Percentiles rank a stretch among this genome's conserved stretches.
Evolutionary conservation across 2,797 vertebrate species (phyloP).

Genomic region (Syngnathus acus): DNA sequence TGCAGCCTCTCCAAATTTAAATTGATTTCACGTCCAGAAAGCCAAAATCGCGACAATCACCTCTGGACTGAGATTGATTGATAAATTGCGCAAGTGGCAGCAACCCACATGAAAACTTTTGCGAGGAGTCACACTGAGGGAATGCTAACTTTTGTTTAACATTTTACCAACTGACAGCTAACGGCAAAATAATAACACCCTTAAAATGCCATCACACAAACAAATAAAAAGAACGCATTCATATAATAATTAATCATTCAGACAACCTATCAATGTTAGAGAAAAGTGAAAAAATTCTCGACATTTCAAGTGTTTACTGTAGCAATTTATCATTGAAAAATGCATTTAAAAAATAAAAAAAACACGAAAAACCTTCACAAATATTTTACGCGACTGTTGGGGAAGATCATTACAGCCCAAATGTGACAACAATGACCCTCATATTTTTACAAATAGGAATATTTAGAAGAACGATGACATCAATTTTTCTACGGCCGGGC

Average conservation of each 20-base stretch:
- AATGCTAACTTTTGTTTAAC: background rate
- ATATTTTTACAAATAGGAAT: background rate
- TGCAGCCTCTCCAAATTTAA: background rate
- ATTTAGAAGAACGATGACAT: background rate
- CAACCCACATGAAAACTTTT: background rate
- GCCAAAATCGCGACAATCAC: background rate
- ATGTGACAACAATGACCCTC: background rate
- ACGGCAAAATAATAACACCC: too few species aligned
- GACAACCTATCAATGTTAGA: too few species aligned
- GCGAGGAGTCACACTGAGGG: background rate
- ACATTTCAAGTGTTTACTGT: too few species aligned
- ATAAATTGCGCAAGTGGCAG: background rate
- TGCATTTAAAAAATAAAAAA: too few species aligned
- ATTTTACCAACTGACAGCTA: too few species aligned
- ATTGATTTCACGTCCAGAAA: background rate
- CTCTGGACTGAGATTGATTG: conserved; percentile 2
- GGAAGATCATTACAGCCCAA: background rate
- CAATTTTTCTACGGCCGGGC: background rate
- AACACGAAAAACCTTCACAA: background rate
- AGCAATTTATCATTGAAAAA: too few species aligned
- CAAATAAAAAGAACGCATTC: too few species aligned
- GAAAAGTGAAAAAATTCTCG: too few species aligned
- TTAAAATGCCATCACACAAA: too few species aligned
- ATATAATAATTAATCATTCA: too few species aligned
- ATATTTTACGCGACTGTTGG: background rate